These are phyloP conservation scores for Schizothorax lantsangensis DNA, from an alignment of 2,797 vertebrate species.

Conservation along the genomic window DNA sequence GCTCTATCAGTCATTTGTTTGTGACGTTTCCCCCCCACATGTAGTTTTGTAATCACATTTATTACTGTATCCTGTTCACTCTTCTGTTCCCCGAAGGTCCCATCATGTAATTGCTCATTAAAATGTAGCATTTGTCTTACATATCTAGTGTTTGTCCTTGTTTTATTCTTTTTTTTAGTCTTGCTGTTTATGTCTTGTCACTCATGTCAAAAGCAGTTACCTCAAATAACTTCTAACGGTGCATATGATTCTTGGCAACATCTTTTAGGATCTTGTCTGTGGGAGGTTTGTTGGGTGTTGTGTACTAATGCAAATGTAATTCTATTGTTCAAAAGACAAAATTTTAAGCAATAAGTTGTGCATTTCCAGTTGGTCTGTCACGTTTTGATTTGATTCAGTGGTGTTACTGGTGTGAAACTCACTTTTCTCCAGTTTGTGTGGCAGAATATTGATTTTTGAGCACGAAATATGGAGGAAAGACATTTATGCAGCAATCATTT, in stretches of 20 bases:
- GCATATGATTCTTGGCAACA: slow-evolving; percentile 4
- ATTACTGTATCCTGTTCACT: slow-evolving; percentile 21
- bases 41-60: slow-evolving; percentile 23
- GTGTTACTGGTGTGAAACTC: not conserved
- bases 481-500: slow-evolving; percentile 14
- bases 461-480: slow-evolving; percentile 9
- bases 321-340: not conserved
- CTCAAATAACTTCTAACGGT: slow-evolving; percentile 24
- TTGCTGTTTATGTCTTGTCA: not conserved
- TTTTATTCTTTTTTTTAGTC: slow-evolving; percentile 18
- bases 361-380: not conserved
- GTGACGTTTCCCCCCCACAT: not conserved
- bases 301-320: slow-evolving; percentile 24
- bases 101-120: slow-evolving; percentile 52
- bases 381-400: not conserved
- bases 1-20: slow-evolving; percentile 30
- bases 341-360: slow-evolving; percentile 27
- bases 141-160: slow-evolving; percentile 28
- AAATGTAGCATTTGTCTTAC: slow-evolving; percentile 54
- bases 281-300: not conserved
- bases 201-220: slow-evolving; percentile 25
- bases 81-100: not conserved
- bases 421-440: not conserved
- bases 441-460: not conserved
- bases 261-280: not conserved